Evolutionary conservation across 2,888 invertebrate species (phyloP).

Genomic region (Cosmopolites sordidus): DNA sequence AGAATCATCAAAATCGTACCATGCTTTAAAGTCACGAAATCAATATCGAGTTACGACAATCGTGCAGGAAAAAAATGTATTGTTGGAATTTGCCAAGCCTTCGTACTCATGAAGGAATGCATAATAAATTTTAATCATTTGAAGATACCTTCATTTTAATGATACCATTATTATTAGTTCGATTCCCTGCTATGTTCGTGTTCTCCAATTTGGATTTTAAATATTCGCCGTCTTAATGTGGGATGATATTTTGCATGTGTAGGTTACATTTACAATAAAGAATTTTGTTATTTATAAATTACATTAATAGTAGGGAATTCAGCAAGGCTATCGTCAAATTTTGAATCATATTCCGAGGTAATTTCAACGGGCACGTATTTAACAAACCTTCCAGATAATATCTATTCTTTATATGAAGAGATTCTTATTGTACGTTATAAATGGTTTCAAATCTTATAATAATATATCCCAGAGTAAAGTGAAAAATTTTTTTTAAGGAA

Average conservation of each 20-base stretch:
- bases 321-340: conserved; percentile 6
- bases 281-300: conserved; percentile 17
- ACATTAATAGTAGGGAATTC: background rate
- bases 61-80: conserved; percentile 18
- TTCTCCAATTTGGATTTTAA: conserved; percentile 13
- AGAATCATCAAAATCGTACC: too few species aligned
- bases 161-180: conserved; percentile 9
- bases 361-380: conserved; percentile 11
- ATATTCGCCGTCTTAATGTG: conserved; percentile 5
- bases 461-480: background rate
- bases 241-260: conserved; percentile 13
- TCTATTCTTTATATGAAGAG: too few species aligned
- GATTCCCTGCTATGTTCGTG: conserved; percentile 6
- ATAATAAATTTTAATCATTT: conserved; percentile 22
- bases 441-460: background rate
- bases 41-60: conserved; percentile 6
- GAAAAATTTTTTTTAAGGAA: conserved; percentile 7
- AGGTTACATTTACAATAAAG: conserved; percentile 17
- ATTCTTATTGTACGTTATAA: too few species aligned
- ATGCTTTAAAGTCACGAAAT: background rate
- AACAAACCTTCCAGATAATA: conserved; percentile 9
- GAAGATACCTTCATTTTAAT: conserved; percentile 21
- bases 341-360: conserved; percentile 6
- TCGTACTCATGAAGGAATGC: conserved; percentile 21
- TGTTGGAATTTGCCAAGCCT: conserved; percentile 31